Evolutionary conservation across 2,797 vertebrate genomes (phyloP).

Genomic region (Myotis findleyi): DNA sequence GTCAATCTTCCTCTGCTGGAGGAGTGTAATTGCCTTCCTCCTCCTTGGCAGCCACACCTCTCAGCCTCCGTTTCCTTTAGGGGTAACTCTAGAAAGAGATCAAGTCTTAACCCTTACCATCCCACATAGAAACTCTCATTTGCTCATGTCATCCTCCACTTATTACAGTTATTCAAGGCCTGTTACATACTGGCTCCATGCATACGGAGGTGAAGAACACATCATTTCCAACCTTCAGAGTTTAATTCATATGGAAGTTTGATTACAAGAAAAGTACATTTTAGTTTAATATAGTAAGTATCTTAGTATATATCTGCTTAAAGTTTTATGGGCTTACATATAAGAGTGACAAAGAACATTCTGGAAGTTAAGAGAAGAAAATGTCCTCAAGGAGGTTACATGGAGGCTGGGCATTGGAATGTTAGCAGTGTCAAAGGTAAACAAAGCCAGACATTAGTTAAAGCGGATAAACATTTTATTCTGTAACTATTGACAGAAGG

Average conservation of each 20-base stretch:
- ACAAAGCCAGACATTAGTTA: background rate
- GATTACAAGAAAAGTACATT: background rate
- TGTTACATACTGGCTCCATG: background rate
- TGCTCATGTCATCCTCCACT: background rate
- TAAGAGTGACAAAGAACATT: background rate
- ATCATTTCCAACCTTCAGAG: background rate
- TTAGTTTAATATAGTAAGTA: background rate
- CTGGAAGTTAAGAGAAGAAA: background rate
- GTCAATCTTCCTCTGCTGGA: background rate
- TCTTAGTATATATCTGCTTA: background rate
- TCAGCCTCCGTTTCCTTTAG: background rate
- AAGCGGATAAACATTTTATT: background rate
- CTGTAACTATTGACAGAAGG: background rate
- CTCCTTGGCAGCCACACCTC: background rate
- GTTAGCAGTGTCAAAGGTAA: background rate
- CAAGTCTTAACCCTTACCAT: background rate
- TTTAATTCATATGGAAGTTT: background rate
- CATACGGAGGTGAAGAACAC: background rate
- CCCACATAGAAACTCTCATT: background rate
- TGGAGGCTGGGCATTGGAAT: background rate
- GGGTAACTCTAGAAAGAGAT: background rate
- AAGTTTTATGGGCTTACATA: background rate
- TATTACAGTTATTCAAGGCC: background rate
- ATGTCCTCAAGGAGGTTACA: background rate
- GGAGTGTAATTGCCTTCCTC: background rate